Evolutionary conservation across 2,113 vertebrate genomes (phyloP).

Genomic region (Seriola dumerili): DNA sequence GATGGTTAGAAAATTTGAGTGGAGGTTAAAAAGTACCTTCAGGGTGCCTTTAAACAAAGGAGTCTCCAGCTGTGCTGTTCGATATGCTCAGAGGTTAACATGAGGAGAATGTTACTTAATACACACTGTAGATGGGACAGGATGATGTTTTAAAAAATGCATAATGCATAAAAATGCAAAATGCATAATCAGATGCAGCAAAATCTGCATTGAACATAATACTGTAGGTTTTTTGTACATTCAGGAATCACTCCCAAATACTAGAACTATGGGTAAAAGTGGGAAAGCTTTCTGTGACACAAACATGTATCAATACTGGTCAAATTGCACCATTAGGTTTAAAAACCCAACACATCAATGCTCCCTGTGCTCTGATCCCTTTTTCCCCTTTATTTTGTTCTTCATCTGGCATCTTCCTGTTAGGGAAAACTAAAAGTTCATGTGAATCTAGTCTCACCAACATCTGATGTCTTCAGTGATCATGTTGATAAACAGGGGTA

Average conservation of each 20-base stretch:
- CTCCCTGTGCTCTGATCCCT: not conserved
- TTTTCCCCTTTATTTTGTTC: slow-evolving; percentile 26
- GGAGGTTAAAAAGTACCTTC: not conserved
- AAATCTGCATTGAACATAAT: slow-evolving; percentile 20
- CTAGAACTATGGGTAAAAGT: not conserved
- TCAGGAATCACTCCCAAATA: slow-evolving; percentile 7
- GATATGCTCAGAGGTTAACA: not conserved
- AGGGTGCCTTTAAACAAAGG: slow-evolving; percentile 3
- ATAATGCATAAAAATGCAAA: not conserved
- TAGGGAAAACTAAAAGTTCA: not conserved
- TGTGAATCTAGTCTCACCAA: not conserved
- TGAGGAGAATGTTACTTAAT: not conserved
- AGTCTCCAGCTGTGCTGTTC: not conserved
- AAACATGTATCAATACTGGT: not conserved
- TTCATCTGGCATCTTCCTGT: slow-evolving; percentile 38
- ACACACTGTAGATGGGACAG: not conserved
- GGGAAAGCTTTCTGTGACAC: no score
- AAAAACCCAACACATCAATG: not conserved
- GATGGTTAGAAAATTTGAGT: not conserved
- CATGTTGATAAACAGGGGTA: not conserved
- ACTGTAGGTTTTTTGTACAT: slow-evolving; percentile 8
- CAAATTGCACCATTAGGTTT: slow-evolving; percentile 7
- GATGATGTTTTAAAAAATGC: slow-evolving; percentile 2
- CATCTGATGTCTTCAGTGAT: not conserved
- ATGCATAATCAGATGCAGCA: slow-evolving; percentile 14